Conservation (phyloP, 2,797 vertebrate genomes). For the Pitangus sulphuratus region DNA sequence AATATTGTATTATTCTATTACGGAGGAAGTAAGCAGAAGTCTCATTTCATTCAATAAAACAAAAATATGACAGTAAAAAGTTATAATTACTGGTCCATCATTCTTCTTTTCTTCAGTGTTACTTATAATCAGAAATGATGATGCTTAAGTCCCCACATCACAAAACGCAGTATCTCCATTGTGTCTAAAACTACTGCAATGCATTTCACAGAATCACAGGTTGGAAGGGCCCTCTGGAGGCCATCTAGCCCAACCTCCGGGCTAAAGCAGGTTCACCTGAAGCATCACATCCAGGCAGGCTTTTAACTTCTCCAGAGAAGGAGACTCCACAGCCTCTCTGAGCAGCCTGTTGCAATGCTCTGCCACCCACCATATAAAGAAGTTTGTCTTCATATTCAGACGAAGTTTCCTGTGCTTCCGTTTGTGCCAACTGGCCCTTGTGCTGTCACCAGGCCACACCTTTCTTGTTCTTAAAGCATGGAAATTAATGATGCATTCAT, state of each 20-base stretch:
- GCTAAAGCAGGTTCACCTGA: not conserved
- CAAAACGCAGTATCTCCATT: not conserved
- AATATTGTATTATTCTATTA: not conserved
- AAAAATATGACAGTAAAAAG: not conserved
- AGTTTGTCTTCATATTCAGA: not conserved
- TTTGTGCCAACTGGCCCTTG: not conserved
- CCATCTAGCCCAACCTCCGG: not conserved
- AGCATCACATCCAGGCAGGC: not conserved
- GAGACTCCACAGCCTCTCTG: not conserved
- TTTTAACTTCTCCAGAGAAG: not conserved
- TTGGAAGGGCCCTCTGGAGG: not conserved
- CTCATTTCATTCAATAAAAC: not conserved
- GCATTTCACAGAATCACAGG: not conserved
- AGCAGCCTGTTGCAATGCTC: not conserved
- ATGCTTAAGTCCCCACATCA: not conserved
- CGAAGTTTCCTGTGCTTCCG: not conserved
- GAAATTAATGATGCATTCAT: not conserved
- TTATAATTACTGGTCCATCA: accelerated
- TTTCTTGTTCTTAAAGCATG: not conserved
- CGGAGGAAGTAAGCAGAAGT: not conserved
- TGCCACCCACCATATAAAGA: not conserved
- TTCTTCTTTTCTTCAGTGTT: not conserved
- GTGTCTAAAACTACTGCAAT: not conserved
- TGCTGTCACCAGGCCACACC: not conserved
- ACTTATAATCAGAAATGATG: not conserved